phyloP scores from a whole-genome alignment of 1,140 invertebrate genomes.

The Drosophila pseudoobscura region DNA sequence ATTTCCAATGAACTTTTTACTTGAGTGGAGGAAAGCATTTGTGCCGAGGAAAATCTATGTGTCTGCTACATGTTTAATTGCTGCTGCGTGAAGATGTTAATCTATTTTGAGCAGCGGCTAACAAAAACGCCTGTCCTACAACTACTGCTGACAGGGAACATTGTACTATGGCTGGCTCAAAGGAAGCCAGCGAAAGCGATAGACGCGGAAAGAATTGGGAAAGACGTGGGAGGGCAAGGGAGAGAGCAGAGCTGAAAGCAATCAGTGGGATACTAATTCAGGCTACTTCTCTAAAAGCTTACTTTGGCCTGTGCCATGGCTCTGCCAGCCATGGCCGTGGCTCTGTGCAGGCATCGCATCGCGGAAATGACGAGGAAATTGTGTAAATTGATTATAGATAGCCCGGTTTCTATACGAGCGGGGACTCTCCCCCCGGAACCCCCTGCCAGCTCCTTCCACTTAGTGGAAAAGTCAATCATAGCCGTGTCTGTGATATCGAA shows the following conservation, averaged over 20 bases:
- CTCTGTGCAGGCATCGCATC: slow-evolving; percentile 22
- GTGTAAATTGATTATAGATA: slow-evolving; percentile 78
- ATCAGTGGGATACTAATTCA: slow-evolving; percentile 54
- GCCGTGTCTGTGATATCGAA: slow-evolving; percentile 23
- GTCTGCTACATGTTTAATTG: slow-evolving; percentile 63
- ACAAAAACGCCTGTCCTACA: slow-evolving; percentile 38
- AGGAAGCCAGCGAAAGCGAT: slow-evolving; percentile 35
- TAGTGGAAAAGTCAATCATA: slow-evolving; percentile 63
- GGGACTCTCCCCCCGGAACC: slow-evolving; percentile 7
- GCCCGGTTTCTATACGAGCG: slow-evolving; percentile 42
- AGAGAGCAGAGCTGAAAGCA: slow-evolving; percentile 44
- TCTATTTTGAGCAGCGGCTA: slow-evolving; percentile 47
- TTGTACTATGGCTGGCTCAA: slow-evolving; percentile 45
- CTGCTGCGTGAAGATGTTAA: slow-evolving; percentile 61
- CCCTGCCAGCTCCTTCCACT: slow-evolving; percentile 3
- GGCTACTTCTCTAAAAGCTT: slow-evolving; percentile 45
- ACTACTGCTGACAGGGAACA: slow-evolving; percentile 48
- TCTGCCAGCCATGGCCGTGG: background rate
- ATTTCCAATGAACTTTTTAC: slow-evolving; percentile 19
- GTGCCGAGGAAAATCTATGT: slow-evolving; percentile 43
- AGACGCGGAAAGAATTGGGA: no score
- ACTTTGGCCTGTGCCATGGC: background rate
- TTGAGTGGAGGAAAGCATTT: slow-evolving; percentile 17
- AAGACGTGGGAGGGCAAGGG: background rate
- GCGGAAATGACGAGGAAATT: slow-evolving; percentile 74